Percentiles rank a stretch among this genome's conserved stretches.
phyloP scores from a whole-genome alignment of 2,113 vertebrate genomes.

The Caranx melampygus region DNA sequence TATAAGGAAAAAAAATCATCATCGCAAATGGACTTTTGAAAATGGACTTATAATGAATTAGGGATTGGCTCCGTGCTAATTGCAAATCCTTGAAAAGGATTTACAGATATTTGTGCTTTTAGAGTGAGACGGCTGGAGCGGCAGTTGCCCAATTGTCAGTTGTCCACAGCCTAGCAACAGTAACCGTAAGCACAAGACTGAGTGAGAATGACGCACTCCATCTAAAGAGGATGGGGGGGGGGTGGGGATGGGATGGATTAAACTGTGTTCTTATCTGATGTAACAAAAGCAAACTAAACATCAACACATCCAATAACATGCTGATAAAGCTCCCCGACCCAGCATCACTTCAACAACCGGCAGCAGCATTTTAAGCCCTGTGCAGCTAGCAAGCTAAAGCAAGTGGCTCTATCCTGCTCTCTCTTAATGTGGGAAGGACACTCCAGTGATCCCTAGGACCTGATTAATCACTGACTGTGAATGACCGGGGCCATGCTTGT shows the following conservation, averaged over 20 bases:
- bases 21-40: conserved; percentile 30
- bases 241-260: background rate
- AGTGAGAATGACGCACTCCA: background rate
- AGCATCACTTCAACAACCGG: too few relatives aligned
- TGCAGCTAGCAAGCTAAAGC: too few relatives aligned
- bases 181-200: background rate
- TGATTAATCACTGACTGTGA: too few relatives aligned
- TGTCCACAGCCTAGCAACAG: background rate
- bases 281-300: background rate
- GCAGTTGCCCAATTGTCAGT: background rate
- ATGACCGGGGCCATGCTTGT: too few relatives aligned
- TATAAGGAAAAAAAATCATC: conserved; percentile 6
- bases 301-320: background rate
- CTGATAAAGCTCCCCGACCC: too few relatives aligned
- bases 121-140: background rate
- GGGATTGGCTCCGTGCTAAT: conserved; percentile 14
- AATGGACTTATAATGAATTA: conserved; percentile 8
- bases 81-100: background rate
- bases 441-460: too few relatives aligned
- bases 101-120: background rate
- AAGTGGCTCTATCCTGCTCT: too few relatives aligned
- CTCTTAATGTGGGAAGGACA: too few relatives aligned
- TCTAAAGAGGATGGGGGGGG: background rate
- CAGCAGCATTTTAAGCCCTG: too few relatives aligned
- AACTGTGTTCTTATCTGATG: background rate